Conservation (phyloP, 2,797 vertebrate species). For the Onychomys torridus region DNA sequence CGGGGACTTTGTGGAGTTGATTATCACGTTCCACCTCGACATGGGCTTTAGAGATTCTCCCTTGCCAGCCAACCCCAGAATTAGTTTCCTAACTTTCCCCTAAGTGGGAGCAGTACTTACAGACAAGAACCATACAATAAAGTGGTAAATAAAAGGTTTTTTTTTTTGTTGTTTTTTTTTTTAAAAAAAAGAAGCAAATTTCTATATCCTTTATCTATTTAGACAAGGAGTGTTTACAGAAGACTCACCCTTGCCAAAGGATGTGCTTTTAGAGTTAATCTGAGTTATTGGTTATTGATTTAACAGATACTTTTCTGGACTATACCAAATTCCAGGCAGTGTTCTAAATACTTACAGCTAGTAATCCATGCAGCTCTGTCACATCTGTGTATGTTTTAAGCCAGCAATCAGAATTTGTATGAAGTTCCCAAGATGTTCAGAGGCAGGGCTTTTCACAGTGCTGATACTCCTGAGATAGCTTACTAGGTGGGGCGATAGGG, state of each 20-base stretch:
- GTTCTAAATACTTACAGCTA: slow-evolving; percentile 17
- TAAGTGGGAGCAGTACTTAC: background rate
- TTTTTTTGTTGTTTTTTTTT: too few relatives aligned
- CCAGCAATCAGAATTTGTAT: accelerated
- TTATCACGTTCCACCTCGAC: too few relatives aligned
- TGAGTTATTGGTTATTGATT: slow-evolving; percentile 57
- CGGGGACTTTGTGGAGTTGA: background rate
- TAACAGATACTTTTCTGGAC: slow-evolving; percentile 17
- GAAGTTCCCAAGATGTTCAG: background rate
- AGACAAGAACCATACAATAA: background rate
- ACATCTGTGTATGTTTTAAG: background rate
- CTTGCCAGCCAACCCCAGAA: background rate
- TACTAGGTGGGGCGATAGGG: background rate
- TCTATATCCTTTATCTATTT: background rate
- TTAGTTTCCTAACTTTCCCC: background rate
- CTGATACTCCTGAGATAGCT: background rate
- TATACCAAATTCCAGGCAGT: background rate
- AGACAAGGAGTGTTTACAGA: slow-evolving; percentile 51
- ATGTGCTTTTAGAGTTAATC: slow-evolving; percentile 48
- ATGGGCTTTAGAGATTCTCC: too few relatives aligned
- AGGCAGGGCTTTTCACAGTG: background rate
- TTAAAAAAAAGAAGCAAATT: background rate
- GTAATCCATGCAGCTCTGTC: background rate
- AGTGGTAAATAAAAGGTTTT: background rate
- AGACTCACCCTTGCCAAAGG: background rate